These are phyloP conservation scores for Dryomyza anilis DNA, from an alignment of 2,888 invertebrate genomes.

Conservation along the genomic window DNA sequence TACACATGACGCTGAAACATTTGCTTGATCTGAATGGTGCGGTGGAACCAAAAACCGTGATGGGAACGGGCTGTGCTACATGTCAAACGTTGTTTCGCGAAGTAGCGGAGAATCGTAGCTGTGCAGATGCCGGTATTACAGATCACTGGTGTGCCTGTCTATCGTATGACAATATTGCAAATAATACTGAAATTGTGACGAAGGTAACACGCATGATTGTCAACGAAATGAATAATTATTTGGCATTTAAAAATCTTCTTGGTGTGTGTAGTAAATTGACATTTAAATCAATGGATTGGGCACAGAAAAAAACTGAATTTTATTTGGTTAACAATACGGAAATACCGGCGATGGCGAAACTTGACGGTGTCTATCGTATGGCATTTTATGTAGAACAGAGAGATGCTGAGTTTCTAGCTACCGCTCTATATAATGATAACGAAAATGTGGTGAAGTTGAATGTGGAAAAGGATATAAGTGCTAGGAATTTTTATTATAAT, in stretches of 20 bases:
- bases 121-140: constrained; percentile 69
- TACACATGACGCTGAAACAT: constrained; percentile 72
- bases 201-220: constrained; percentile 34
- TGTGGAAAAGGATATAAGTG: constrained; percentile 42
- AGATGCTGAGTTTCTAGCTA: constrained; percentile 37
- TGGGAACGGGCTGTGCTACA: constrained; percentile 64
- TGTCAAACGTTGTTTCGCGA: constrained; percentile 71
- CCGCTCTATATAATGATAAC: constrained; percentile 35
- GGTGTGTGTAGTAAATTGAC: constrained; percentile 37
- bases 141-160: constrained; percentile 80
- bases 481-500: constrained; percentile 40
- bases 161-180: constrained; percentile 57
- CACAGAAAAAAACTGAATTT: background rate
- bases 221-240: constrained; percentile 43
- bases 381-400: constrained; percentile 19
- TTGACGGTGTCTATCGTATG: constrained; percentile 33
- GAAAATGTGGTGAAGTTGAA: constrained; percentile 32
- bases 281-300: constrained; percentile 32
- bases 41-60: constrained; percentile 35
- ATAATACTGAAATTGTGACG: constrained; percentile 4
- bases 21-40: constrained; percentile 61
- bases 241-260: constrained; percentile 37
- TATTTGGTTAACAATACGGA: constrained; percentile 1
- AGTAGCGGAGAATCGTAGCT: constrained; percentile 68
- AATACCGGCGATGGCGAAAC: no score